Conservation (phyloP, 1,140 invertebrate genomes). For the Apis florea region DNA sequence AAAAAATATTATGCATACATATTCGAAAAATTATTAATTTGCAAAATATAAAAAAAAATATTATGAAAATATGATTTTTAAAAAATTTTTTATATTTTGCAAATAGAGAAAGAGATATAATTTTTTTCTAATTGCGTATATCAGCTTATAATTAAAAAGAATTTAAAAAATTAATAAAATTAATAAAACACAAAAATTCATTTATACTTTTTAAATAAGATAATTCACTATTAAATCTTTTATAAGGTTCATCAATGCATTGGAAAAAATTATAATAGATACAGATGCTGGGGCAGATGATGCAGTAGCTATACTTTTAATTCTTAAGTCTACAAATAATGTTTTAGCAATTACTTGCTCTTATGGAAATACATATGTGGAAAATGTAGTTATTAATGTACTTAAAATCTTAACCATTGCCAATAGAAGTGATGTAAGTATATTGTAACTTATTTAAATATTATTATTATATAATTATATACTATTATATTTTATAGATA, state of each 20-base stretch:
- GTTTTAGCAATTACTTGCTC: slow-evolving; percentile 83
- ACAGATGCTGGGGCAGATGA: slow-evolving; percentile 82
- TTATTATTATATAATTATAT: slow-evolving; percentile 1
- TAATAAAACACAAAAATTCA: background rate
- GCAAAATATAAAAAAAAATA: too few relatives aligned
- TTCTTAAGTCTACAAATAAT: slow-evolving; percentile 73
- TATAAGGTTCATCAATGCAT: background rate
- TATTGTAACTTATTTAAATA: background rate
- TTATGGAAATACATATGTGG: slow-evolving; percentile 83
- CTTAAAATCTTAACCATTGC: slow-evolving; percentile 81
- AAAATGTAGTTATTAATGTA: slow-evolving; percentile 83
- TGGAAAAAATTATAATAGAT: slow-evolving; percentile 80
- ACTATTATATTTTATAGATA: slow-evolving; percentile 72
- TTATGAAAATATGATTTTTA: too few relatives aligned
- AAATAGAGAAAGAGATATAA: too few relatives aligned
- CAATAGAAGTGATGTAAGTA: slow-evolving; percentile 80
- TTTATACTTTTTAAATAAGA: background rate
- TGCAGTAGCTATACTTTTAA: slow-evolving; percentile 80
- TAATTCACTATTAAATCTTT: background rate
- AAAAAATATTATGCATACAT: too few relatives aligned
- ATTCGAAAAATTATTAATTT: too few relatives aligned
- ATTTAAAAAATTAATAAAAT: too few relatives aligned
- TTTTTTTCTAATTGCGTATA: too few relatives aligned
- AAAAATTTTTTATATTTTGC: too few relatives aligned
- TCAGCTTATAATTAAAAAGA: background rate